A percentile compares a stretch with the other conserved stretches of the same genome.
Evolutionary conservation across 2,888 invertebrate species (phyloP).

Genomic region (Stenichneumon culpator): DNA sequence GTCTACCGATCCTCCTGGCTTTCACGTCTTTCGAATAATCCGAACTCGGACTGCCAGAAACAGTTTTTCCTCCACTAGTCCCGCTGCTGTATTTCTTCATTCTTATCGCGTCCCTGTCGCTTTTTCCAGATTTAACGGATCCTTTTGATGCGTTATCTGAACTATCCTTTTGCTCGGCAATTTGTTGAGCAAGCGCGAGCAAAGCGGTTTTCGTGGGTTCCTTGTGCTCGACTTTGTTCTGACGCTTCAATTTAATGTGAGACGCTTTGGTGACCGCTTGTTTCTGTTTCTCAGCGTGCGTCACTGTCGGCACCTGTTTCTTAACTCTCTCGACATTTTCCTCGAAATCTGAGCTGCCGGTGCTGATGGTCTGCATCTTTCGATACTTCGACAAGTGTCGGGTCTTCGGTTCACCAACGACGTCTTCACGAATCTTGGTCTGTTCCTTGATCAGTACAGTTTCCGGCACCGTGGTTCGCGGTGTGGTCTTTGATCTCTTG

Average conservation of each 20-base stretch:
- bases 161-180: slow-evolving; percentile 49
- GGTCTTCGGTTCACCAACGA: slow-evolving; percentile 53
- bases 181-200: slow-evolving; percentile 29
- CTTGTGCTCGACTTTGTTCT: slow-evolving; percentile 67
- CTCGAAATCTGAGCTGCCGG: slow-evolving; percentile 79
- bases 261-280: slow-evolving; percentile 28
- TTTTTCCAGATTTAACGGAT: slow-evolving; percentile 47
- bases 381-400: slow-evolving; percentile 74
- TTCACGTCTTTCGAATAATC: slow-evolving; percentile 26
- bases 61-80: slow-evolving; percentile 17
- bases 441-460: slow-evolving; percentile 61
- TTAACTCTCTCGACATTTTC: slow-evolving; percentile 73
- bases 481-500: slow-evolving; percentile 68
- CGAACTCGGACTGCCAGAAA: slow-evolving; percentile 16
- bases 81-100: slow-evolving; percentile 37
- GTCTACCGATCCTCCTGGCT: neutral
- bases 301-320: slow-evolving; percentile 47
- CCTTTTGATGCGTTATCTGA: slow-evolving; percentile 54
- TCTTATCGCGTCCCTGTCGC: slow-evolving; percentile 43
- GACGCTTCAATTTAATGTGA: slow-evolving; percentile 71
- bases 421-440: slow-evolving; percentile 59
- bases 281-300: slow-evolving; percentile 68
- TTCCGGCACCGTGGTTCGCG: slow-evolving; percentile 62
- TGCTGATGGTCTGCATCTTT: slow-evolving; percentile 73
- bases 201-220: slow-evolving; percentile 58